phyloP scores from a whole-genome alignment of 2,113 vertebrate genomes.

The Cacatua alba region DNA sequence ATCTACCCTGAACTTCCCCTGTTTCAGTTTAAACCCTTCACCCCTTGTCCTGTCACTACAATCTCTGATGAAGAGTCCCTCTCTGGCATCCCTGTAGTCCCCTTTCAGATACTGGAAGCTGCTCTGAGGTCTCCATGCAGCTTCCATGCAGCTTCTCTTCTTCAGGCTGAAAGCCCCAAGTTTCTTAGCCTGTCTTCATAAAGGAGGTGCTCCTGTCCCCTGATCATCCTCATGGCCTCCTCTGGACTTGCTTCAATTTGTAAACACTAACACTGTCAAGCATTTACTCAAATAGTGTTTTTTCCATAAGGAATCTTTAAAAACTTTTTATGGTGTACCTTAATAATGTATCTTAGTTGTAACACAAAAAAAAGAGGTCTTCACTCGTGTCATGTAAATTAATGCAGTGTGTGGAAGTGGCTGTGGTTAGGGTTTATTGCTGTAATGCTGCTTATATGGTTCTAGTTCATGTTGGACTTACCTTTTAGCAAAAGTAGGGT shows the following conservation, averaged over 20 bases:
- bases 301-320: not conserved
- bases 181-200: not conserved
- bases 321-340: not conserved
- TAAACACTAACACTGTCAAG: not conserved
- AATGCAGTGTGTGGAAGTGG: not conserved
- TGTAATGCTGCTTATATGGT: not conserved
- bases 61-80: not conserved
- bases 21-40: not conserved
- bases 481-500: not conserved
- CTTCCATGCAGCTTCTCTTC: not conserved
- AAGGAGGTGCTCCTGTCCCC: not conserved
- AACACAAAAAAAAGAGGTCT: not conserved
- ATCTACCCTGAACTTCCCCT: not conserved
- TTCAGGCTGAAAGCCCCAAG: not conserved
- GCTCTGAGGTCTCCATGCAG: not conserved
- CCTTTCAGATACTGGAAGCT: not conserved
- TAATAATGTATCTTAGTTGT: not conserved
- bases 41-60: not conserved
- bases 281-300: not conserved
- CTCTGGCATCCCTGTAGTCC: not conserved
- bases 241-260: not conserved
- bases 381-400: fast-evolving
- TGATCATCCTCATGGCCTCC: not conserved
- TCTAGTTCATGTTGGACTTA: not conserved
- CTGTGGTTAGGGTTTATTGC: not conserved